phyloP scores from a whole-genome alignment of 2,888 invertebrate genomes.

The Ormia ochracea region DNA sequence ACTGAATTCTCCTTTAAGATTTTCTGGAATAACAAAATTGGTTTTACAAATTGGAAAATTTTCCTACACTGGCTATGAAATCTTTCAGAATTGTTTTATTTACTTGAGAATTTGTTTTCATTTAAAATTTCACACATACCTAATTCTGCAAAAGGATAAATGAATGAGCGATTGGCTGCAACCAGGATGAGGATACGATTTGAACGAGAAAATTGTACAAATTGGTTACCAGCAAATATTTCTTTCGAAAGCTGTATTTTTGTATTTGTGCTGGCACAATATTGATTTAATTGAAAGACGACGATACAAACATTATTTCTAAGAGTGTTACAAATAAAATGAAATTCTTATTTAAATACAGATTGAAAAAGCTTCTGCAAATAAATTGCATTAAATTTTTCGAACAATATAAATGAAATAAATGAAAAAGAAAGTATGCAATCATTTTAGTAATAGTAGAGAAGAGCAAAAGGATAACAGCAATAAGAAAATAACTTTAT shows the following conservation, averaged over 20 bases:
- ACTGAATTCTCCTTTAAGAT: no score
- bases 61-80: no score
- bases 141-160: conserved; percentile 8
- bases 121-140: conserved; percentile 50
- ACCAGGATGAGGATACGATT: not conserved
- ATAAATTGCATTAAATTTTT: conserved; percentile 34
- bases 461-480: not conserved
- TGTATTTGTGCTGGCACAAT: not conserved
- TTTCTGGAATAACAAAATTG: no score
- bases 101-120: conserved; percentile 48
- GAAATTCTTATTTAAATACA: conserved; percentile 16
- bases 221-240: not conserved
- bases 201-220: not conserved
- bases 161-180: not conserved
- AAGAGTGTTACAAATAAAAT: conserved; percentile 12
- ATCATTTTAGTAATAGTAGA: conserved; percentile 20
- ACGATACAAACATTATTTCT: not conserved
- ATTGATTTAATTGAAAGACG: conserved; percentile 8
- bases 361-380: conserved; percentile 1
- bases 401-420: conserved; percentile 19
- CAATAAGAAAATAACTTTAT: not conserved
- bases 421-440: conserved; percentile 29
- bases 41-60: no score
- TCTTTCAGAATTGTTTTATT: conserved; percentile 42
- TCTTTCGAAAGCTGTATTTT: not conserved